These are phyloP conservation scores for Lottia scabra DNA, from an alignment of 2,888 invertebrate genomes.

Conservation along the genomic window DNA sequence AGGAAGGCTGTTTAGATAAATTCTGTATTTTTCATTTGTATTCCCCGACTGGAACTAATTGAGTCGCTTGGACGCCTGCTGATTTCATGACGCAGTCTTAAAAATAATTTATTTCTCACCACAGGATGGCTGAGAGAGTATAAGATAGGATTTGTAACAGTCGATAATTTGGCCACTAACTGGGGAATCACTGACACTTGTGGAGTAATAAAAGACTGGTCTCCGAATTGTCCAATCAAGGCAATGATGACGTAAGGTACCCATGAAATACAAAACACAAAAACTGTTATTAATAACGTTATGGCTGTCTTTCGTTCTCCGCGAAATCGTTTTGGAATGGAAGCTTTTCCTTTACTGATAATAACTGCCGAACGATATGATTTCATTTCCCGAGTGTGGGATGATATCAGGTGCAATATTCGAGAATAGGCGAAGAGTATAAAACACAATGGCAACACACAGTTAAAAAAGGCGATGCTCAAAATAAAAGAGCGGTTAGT, in stretches of 20 bases:
- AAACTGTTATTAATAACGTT: slow-evolving; percentile 25
- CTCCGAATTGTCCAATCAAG: slow-evolving; percentile 78
- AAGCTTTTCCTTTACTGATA: neutral
- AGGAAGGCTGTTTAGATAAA: no score
- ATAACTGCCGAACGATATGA: neutral
- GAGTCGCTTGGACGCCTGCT: no score
- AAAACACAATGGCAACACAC: slow-evolving; percentile 25
- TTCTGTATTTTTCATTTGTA: no score
- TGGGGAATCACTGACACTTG: slow-evolving; percentile 79
- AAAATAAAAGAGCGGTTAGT: slow-evolving; percentile 26
- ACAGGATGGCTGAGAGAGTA: slow-evolving; percentile 55
- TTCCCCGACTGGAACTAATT: no score
- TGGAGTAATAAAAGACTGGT: slow-evolving; percentile 77
- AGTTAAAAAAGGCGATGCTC: slow-evolving; percentile 27
- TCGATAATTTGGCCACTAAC: slow-evolving; percentile 80
- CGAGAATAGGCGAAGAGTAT: slow-evolving; percentile 29
- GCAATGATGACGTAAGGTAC: slow-evolving; percentile 84
- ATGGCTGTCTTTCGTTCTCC: slow-evolving; percentile 28
- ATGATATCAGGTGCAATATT: slow-evolving; percentile 19
- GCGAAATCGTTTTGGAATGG: slow-evolving; percentile 13
- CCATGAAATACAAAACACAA: slow-evolving; percentile 83
- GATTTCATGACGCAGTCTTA: neutral
- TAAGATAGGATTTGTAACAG: slow-evolving; percentile 70
- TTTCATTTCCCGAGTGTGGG: neutral
- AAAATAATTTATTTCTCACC: slow-evolving; percentile 22